phyloP scores from a whole-genome alignment of 2,113 vertebrate species.

The Carollia perspicillata region DNA sequence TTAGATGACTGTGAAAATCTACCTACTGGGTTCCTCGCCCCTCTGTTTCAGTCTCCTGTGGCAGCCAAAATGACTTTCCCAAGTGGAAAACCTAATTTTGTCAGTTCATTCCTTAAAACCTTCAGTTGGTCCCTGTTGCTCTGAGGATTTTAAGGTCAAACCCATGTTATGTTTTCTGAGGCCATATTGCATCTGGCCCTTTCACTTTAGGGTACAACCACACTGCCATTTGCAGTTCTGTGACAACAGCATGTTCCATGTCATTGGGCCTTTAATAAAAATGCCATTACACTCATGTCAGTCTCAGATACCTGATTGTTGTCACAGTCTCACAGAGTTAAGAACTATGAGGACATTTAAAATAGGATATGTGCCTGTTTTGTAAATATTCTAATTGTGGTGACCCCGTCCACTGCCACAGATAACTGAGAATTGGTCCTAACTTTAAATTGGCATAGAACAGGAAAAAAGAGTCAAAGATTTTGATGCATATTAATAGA shows the following conservation, averaged over 20 bases:
- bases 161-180: background rate
- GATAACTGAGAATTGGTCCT: background rate
- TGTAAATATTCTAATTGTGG: background rate
- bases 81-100: background rate
- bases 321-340: background rate
- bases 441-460: background rate
- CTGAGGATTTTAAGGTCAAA: background rate
- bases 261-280: background rate
- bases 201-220: background rate
- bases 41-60: background rate
- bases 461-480: background rate
- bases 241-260: background rate
- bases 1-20: background rate
- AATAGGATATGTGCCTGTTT: background rate
- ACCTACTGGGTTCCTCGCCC: background rate
- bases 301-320: too few species aligned
- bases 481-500: background rate
- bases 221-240: background rate
- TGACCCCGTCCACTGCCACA: background rate
- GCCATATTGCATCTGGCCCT: background rate
- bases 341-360: background rate
- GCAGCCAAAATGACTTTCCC: background rate
- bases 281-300: background rate
- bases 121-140: background rate
- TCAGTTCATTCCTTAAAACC: background rate